phyloP scores from a whole-genome alignment of 1,140 invertebrate genomes.

The Tetramorium simillimum region DNA sequence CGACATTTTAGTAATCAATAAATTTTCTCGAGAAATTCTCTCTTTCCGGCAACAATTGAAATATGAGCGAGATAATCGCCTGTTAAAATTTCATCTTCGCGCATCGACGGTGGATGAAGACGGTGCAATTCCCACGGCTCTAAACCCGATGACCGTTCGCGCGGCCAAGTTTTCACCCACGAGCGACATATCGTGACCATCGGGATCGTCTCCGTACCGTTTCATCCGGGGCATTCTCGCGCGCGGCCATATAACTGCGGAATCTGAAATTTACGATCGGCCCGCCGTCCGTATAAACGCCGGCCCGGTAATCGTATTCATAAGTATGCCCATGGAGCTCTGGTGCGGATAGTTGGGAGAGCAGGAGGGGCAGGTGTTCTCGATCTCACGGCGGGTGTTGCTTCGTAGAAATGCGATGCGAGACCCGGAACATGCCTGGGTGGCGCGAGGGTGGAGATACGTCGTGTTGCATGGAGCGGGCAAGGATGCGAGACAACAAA shows the following conservation, averaged over 20 bases:
- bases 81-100: constrained; percentile 23
- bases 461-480: not conserved
- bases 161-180: not conserved
- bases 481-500: constrained; percentile 36
- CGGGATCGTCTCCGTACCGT: constrained; percentile 10
- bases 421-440: not conserved
- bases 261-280: constrained; percentile 65
- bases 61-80: not conserved
- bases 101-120: constrained; percentile 41
- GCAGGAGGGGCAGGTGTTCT: constrained; percentile 65
- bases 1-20: not conserved
- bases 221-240: not conserved
- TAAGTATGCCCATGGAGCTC: constrained; percentile 61
- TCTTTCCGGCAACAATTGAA: constrained; percentile 26
- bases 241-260: constrained; percentile 34
- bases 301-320: constrained; percentile 66
- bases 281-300: constrained; percentile 57
- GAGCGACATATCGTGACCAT: constrained; percentile 32
- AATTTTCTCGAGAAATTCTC: constrained; percentile 16
- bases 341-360: constrained; percentile 13
- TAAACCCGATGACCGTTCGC: constrained; percentile 15
- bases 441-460: constrained; percentile 9
- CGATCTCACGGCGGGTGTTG: constrained; percentile 71
- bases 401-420: constrained; percentile 49
- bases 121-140: constrained; percentile 43